These are phyloP conservation scores for Tetrapedia diversipes DNA, from an alignment of 2,888 invertebrate species.

Conservation along the genomic window DNA sequence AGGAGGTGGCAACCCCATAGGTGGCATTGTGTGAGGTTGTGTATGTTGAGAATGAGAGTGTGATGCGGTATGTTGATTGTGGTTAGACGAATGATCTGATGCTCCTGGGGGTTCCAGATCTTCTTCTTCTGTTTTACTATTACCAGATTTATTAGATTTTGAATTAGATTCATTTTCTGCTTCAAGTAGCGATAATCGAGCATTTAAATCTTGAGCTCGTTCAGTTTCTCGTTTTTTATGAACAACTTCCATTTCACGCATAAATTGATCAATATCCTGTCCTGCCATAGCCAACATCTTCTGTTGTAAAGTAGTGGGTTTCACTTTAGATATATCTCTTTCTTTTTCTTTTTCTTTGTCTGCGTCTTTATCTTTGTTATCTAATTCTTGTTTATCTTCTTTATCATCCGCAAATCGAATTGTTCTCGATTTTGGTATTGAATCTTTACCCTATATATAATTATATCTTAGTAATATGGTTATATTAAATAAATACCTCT, in stretches of 20 bases:
- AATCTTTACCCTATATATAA: conserved; percentile 78
- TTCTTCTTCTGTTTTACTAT: conserved; percentile 67
- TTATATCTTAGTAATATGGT: not conserved
- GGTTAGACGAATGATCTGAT: conserved; percentile 66
- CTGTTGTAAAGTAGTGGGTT: conserved; percentile 92
- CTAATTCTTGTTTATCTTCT: conserved; percentile 84
- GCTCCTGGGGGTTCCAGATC: conserved; percentile 74
- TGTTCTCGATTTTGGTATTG: conserved; percentile 83
- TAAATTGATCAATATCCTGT: conserved; percentile 95
- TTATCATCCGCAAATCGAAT: conserved; percentile 87
- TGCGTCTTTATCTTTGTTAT: conserved; percentile 81
- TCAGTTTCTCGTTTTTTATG: conserved; percentile 90
- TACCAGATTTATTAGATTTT: conserved; percentile 68
- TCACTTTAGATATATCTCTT: conserved; percentile 82
- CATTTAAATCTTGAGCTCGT: conserved; percentile 86
- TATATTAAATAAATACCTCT: conserved; percentile 20
- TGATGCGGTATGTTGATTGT: conserved; percentile 68
- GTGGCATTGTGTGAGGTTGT: conserved; percentile 77
- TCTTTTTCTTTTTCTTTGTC: conserved; percentile 80
- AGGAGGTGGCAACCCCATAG: conserved; percentile 84
- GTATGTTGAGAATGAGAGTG: conserved; percentile 70
- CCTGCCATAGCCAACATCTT: conserved; percentile 95
- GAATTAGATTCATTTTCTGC: conserved; percentile 72
- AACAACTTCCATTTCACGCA: conserved; percentile 96
- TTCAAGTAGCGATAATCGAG: conserved; percentile 82